Evolutionary conservation across 2,113 vertebrate species (phyloP).

Genomic region (Aythya baeri): DNA sequence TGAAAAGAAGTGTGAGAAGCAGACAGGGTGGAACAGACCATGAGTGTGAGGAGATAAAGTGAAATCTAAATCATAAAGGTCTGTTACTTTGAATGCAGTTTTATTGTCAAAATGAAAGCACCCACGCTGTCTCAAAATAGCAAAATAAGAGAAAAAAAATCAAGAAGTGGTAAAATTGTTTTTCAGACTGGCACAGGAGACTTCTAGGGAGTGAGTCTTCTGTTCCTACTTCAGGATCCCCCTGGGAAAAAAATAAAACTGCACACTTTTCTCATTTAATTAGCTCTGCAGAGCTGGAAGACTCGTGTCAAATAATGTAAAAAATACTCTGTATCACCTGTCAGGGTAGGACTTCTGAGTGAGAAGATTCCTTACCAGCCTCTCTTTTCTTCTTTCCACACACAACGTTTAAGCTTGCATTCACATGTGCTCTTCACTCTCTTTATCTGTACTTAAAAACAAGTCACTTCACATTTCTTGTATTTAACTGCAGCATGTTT

Average conservation of each 20-base stretch:
- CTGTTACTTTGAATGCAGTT: not conserved
- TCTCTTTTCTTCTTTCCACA: not conserved
- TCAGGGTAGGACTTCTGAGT: not conserved
- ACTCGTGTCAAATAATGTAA: not conserved
- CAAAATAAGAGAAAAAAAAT: not conserved
- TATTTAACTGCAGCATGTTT: not conserved
- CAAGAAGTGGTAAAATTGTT: not conserved
- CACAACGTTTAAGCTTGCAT: not conserved
- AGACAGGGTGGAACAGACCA: not conserved
- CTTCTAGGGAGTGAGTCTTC: not conserved
- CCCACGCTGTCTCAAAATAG: not conserved
- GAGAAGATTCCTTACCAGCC: not conserved
- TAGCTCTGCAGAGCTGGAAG: not conserved
- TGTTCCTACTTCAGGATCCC: accelerated
- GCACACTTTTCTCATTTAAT: not conserved
- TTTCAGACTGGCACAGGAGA: not conserved
- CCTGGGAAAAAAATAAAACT: not conserved
- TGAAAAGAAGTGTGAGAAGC: not conserved
- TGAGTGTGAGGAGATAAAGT: not conserved
- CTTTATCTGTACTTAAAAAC: not conserved
- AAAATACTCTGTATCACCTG: not conserved
- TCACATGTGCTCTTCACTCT: not conserved
- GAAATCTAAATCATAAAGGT: not conserved
- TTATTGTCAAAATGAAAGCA: not conserved
- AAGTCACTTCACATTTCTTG: not conserved